Percentiles rank a stretch among this genome's conserved stretches.
phyloP scores from a whole-genome alignment of 2,888 invertebrate genomes.

The Drosophila meridionalis region DNA sequence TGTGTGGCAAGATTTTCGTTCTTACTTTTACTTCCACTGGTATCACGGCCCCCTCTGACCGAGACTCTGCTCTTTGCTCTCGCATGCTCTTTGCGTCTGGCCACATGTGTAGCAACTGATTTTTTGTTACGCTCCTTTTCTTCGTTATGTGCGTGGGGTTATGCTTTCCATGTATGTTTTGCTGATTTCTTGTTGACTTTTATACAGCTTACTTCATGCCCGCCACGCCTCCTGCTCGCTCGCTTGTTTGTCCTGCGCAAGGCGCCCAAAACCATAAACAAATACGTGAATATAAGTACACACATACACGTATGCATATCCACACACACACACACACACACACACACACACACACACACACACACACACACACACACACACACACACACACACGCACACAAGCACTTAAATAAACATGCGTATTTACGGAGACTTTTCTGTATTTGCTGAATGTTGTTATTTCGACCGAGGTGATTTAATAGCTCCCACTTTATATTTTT shows the following conservation, averaged over 20 bases:
- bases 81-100: constrained; percentile 24
- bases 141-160: constrained; percentile 47
- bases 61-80: background rate
- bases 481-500: constrained; percentile 46
- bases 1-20: constrained; percentile 63
- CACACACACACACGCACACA: constrained; percentile 3
- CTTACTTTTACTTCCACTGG: constrained; percentile 41
- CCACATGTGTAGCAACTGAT: constrained; percentile 67
- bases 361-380: background rate
- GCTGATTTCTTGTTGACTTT: constrained; percentile 72
- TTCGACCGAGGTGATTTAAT: constrained; percentile 57
- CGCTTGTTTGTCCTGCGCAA: constrained; percentile 3
- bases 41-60: too few species aligned
- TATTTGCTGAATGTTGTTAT: constrained; percentile 33
- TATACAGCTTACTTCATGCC: constrained; percentile 45
- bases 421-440: constrained; percentile 18
- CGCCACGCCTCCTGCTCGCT: constrained; percentile 6
- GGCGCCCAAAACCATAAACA: constrained; percentile 12
- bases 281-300: background rate
- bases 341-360: constrained; percentile 10
- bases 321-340: background rate
- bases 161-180: constrained; percentile 47
- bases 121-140: constrained; percentile 30
- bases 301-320: background rate
- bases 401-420: constrained; percentile 13